Base-by-base conservation (phyloP, 2,113 vertebrate species). In the Hemichromis elongatus region DNA sequence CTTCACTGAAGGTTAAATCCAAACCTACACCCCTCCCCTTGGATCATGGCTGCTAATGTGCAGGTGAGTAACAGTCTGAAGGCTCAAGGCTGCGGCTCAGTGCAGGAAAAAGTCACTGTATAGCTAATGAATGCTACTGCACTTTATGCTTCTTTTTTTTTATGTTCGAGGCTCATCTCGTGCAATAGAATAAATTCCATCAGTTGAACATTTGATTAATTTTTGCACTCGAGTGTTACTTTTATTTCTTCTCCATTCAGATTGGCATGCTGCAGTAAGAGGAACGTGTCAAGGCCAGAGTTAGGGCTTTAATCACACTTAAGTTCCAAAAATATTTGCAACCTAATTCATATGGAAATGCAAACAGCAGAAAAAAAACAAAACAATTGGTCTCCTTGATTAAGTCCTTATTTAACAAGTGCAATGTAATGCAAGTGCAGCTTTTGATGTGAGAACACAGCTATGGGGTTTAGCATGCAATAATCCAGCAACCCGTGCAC, bases 61-160 rank as follows among this genome's bases (percentile, higher is more conserved):
- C 37, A 68, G 59, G 26, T 55, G 57, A 87, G 56, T 33, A 26
- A 33, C 50, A 79, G 53, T 37, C 80, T 86, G 61, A 59, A n/a
- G 87, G 84, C 84, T 87, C 88, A 92, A 92, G 89, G 90, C 88
- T 85, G 59, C 73, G 24, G 19, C 82, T 42, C 82, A 90, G 55
- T 8, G 78, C 2, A 2, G 18, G 26, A 40, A 40, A 7, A 35
- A 47, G 4, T 79, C 0, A 1, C 56, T 11, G 4, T 4, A 6
- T 21, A 63, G 30, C 24, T 3, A 7, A 47, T 81, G 45, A 84
- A 84, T 35, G 75, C 86, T 63, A 21, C 86, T 19, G 40, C 12
- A 73, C 83, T 70, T 33, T 37, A 79, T n/a, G 13, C 59, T 63
- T 63, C 37, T 63, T 63, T 63, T 11, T 70, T 77, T 26, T 59